These are phyloP conservation scores for Zaprionus obscuricornis DNA, from an alignment of 2,888 invertebrate genomes.

Conservation along the genomic window DNA sequence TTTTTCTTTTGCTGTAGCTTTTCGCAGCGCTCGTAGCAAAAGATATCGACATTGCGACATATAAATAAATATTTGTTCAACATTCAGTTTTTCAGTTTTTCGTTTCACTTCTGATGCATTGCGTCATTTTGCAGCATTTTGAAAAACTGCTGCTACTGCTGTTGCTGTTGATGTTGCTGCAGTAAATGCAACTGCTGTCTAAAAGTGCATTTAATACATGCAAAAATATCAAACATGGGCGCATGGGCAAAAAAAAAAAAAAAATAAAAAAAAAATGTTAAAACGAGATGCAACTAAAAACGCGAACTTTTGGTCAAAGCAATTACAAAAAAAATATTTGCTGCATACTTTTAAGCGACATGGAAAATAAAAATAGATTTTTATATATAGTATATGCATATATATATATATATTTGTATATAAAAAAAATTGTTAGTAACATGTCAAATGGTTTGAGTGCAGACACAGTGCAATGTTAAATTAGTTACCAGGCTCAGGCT, in stretches of 20 bases:
- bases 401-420: constrained; percentile 1
- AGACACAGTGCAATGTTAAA: constrained; percentile 49
- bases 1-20: too few species aligned
- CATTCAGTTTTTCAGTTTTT: constrained; percentile 17
- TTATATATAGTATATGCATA: constrained; percentile 21
- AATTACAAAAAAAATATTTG: constrained; percentile 59
- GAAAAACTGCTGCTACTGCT: background rate
- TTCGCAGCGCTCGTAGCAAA: too few species aligned
- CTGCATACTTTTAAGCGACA: constrained; percentile 35
- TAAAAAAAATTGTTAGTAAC: constrained; percentile 6
- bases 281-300: too few species aligned
- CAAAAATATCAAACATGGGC: constrained; percentile 40
- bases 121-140: constrained; percentile 21
- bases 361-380: constrained; percentile 17
- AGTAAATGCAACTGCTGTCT: constrained; percentile 46
- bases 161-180: constrained; percentile 30
- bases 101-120: constrained; percentile 23
- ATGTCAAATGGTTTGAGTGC: constrained; percentile 8
- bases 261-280: too few species aligned
- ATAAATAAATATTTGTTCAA: constrained; percentile 37
- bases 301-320: constrained; percentile 63
- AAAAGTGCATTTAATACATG: constrained; percentile 65
- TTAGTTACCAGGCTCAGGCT: constrained; percentile 59
- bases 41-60: constrained; percentile 44
- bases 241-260: too few species aligned